Base-by-base conservation (phyloP, 92 coral and sea anemone genomes). In the Umimayanthus kanabou region DNA sequence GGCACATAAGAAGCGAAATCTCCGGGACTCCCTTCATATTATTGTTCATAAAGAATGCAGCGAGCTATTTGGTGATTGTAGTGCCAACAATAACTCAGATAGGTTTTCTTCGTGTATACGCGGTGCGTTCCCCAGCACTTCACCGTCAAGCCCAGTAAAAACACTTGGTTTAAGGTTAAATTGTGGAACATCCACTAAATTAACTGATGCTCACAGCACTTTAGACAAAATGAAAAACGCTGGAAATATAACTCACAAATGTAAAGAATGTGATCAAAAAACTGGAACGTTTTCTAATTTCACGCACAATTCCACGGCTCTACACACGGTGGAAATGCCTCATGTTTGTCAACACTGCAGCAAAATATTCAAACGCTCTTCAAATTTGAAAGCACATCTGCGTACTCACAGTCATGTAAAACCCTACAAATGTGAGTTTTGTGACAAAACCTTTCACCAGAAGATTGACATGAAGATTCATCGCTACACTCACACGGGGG, bases 401-500 rank as follows among this genome's bases (percentile, higher is more conserved):
- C 90, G 92, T 39, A 93, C 92, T 10, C 98, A 95, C 80, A 89
- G 92, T 13, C 77, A 89, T 45, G 43, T 85, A 90, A 95, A 92
- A 89, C 96, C 94, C 43, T 87, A 92, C 74, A 77, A 50, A 77
- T 95, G 98, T 76, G 96, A 92, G 75, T 95, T 89, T 77, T 93
- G 96, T 80, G 95, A 58, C 66, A 95, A 92, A 76, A 93, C 92
- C 13, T 95, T 95, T 77, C 95, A 95, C 81, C 95, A 95, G 85
- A 93, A 93, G 80, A 91, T 93, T 77, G 98, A 93, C 92, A 86
- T 93, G 86, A 89, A 91, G 15, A 95, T 93, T 23, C 96, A 95
- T 85, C 93, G 93, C 25, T 95, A 95, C 93, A 95, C 91, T 23
- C 98, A 95, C 91, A 95, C 98, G 2, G 98, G 98, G 70, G 98